phyloP scores from a whole-genome alignment of 2,888 invertebrate species.

The Andrena haemorrhoa region DNA sequence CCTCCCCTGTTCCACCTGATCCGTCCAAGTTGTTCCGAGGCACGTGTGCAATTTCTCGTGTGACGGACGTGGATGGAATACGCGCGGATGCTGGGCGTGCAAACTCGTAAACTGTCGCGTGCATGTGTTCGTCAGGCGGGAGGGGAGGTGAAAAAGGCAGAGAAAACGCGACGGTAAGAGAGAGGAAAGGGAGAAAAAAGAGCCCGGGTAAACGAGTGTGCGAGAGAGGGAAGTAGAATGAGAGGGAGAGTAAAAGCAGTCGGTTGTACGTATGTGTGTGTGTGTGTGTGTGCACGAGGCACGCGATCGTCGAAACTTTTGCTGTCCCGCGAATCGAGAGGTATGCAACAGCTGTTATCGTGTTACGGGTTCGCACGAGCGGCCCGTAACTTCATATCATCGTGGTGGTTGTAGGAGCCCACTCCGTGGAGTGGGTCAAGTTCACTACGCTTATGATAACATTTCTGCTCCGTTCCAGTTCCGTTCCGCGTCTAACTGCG shows the following conservation, averaged over 20 bases:
- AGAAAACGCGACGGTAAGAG: slow-evolving; percentile 43
- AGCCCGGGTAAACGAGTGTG: neutral
- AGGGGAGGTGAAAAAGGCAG: slow-evolving; percentile 8
- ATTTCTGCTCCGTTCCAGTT: slow-evolving; percentile 76
- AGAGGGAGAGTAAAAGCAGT: slow-evolving; percentile 47
- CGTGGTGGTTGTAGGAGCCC: slow-evolving; percentile 65
- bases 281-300: slow-evolving; percentile 42
- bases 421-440: slow-evolving; percentile 82
- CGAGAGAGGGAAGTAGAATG: slow-evolving; percentile 28
- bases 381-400: slow-evolving; percentile 83
- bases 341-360: slow-evolving; percentile 83
- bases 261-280: slow-evolving; percentile 1
- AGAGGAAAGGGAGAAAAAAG: slow-evolving; percentile 20
- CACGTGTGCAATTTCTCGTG: slow-evolving; percentile 55
- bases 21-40: slow-evolving; percentile 23
- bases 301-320: slow-evolving; percentile 80
- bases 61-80: slow-evolving; percentile 62
- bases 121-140: neutral
- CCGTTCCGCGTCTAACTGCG: slow-evolving; percentile 68
- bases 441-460: slow-evolving; percentile 84
- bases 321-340: slow-evolving; percentile 75
- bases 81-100: slow-evolving; percentile 29
- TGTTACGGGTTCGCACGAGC: slow-evolving; percentile 82
- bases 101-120: slow-evolving; percentile 27
- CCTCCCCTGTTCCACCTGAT: neutral